These are phyloP conservation scores for Sebastes diploproa DNA, from an alignment of 2,797 vertebrate species.

Conservation along the genomic window DNA sequence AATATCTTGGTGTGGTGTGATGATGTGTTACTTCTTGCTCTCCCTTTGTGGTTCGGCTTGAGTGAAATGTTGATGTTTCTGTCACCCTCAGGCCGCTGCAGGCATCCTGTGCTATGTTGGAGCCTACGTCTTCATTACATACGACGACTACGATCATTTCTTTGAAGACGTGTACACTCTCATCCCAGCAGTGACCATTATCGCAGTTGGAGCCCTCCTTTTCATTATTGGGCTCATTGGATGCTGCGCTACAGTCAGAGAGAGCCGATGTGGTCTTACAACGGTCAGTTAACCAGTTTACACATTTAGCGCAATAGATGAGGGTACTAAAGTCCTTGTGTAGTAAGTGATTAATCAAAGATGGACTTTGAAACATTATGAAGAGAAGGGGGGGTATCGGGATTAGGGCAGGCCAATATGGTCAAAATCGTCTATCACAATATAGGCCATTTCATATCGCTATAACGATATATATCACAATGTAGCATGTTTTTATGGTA, in stretches of 20 bases:
- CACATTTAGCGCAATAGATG: neutral
- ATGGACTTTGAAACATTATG: neutral
- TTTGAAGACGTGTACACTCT: constrained; percentile 95
- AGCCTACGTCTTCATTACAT: constrained; percentile 97
- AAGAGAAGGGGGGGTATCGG: neutral
- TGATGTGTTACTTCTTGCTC: neutral
- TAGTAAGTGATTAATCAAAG: neutral
- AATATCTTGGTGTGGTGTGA: neutral
- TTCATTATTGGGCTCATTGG: constrained; percentile 97
- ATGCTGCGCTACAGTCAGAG: constrained; percentile 94
- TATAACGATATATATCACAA: too few relatives aligned
- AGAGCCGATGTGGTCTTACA: constrained; percentile 92
- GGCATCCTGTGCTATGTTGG: constrained; percentile 96
- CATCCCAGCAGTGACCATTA: constrained; percentile 94
- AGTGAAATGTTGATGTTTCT: neutral
- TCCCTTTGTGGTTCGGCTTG: neutral
- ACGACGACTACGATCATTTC: constrained; percentile 96
- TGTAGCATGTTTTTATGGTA: too few relatives aligned
- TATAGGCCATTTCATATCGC: too few relatives aligned
- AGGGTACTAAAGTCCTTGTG: neutral
- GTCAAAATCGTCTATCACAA: too few relatives aligned
- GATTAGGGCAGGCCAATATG: neutral
- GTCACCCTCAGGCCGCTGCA: constrained; percentile 88
- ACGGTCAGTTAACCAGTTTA: constrained; percentile 81
- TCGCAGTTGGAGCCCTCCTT: constrained; percentile 91